A percentile compares a stretch with the other conserved stretches of the same genome.
These are phyloP conservation scores for Babyrousa celebensis DNA, from an alignment of 2,797 vertebrate genomes.

Conservation along the genomic window DNA sequence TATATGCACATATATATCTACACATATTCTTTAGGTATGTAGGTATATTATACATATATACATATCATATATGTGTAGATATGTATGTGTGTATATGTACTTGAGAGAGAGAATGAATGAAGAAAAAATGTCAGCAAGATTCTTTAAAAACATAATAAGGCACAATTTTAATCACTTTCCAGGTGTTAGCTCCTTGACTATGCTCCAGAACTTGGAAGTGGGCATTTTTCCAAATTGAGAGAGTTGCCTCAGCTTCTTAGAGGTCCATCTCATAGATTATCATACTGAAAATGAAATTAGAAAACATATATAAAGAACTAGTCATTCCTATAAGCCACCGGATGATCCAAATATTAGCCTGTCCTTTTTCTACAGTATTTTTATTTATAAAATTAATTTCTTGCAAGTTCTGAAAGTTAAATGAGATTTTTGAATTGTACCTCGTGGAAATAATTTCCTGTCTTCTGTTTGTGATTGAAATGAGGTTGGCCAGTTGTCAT, in stretches of 20 bases:
- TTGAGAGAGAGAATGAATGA: background rate
- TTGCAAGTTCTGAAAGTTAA: slow-evolving; percentile 32
- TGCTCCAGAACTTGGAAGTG: background rate
- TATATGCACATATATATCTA: too few relatives aligned
- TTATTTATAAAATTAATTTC: background rate
- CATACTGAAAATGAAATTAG: slow-evolving; percentile 55
- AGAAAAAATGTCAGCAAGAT: background rate
- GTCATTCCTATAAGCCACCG: background rate
- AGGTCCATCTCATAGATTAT: background rate
- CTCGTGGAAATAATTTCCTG: background rate
- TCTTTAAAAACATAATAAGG: background rate
- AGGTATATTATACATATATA: too few relatives aligned
- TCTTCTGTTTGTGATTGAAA: slow-evolving; percentile 42
- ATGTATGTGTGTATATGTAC: background rate
- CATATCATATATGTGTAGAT: background rate
- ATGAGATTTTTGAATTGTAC: slow-evolving; percentile 47
- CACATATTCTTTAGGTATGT: background rate
- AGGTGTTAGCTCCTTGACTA: background rate
- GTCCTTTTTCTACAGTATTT: background rate
- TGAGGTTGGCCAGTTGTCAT: background rate
- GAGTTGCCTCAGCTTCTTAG: background rate
- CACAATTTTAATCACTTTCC: background rate
- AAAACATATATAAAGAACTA: background rate
- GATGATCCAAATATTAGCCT: background rate
- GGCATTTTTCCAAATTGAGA: background rate